Evolutionary conservation across 2,113 vertebrate genomes (phyloP), one percentile per base, ranked within the genome.

Genomic region (Proterorhinus semilunaris): DNA sequence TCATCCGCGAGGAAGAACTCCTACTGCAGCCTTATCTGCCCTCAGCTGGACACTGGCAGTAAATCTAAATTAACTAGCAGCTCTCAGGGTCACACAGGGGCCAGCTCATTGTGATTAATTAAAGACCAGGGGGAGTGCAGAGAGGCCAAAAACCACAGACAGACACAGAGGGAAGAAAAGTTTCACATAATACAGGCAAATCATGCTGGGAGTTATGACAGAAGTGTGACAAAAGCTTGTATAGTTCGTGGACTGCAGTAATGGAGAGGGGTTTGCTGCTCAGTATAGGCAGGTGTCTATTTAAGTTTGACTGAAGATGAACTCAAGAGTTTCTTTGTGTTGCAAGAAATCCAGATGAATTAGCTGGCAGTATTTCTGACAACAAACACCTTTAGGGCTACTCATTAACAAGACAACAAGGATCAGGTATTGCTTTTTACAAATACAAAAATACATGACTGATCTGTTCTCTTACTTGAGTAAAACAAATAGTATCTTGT

Each of bases 51-150:
- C 87, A 72, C 83, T 65, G 69, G 86, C 88, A 79, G 81, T 93
- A 93, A 93, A 93, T 93, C 90, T 89, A 89, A 91, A 93, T 92
- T 92, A 93, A 93, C 86, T 91, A 93, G 90, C 91, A 85, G 75
- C 86, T 88, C 76, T 83, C 55, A 73, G 81, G 92, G 92, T 91
- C 91, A 89, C 74, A 68, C 83, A 82, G 78, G 76, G 88, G 91
- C 86, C 79, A 89, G 62, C 76, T 78, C 75, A 61, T 86, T 82
- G 79, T 86, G 91, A 92, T 92, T 91, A 91, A 94, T 93, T 93
- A 91, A 89, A 81, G 83, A 75, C 62, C 69, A 65, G 17, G 68
- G 58, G 62, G 74, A 71, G 67, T 66, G 76, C 59, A 45, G 8
- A 15, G 64, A 51, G 55, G 68, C 65, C 16, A 44, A 55, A 58